A percentile compares a stretch with the other conserved stretches of the same genome.
Evolutionary conservation across 2,797 vertebrate genomes (phyloP).

Genomic region (Pelobates cultripes): DNA sequence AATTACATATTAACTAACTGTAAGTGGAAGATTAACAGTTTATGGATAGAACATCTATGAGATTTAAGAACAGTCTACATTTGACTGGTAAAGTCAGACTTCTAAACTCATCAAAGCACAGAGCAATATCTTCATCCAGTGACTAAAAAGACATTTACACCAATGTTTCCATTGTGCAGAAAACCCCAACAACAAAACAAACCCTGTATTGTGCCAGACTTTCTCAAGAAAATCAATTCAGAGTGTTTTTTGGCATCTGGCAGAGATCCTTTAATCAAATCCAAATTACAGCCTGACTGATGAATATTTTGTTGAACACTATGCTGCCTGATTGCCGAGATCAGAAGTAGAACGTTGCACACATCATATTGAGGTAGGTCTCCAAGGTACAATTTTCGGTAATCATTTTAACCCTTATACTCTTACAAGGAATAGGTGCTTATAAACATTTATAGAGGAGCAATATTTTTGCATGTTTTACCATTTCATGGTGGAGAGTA

Average conservation of each 20-base stretch:
- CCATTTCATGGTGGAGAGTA: no score
- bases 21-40: background rate
- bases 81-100: background rate
- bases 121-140: background rate
- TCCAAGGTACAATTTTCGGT: conserved; percentile 12
- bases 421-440: no score
- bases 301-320: conserved; percentile 50
- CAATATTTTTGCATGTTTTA: no score
- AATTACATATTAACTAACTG: no score
- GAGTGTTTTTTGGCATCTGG: conserved; percentile 62
- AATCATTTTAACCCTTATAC: background rate
- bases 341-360: conserved; percentile 15
- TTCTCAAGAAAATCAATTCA: conserved; percentile 61
- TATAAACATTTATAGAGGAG: no score
- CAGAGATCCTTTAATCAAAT: conserved; percentile 73
- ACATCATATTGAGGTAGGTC: conserved; percentile 19
- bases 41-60: background rate
- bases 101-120: background rate
- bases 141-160: background rate
- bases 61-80: background rate
- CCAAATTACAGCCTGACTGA: conserved; percentile 63
- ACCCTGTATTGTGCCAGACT: conserved; percentile 28
- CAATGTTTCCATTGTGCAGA: conserved; percentile 57
- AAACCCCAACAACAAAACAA: conserved; percentile 48
- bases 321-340: conserved; percentile 47